These are phyloP conservation scores for Carposina sasakii DNA, from an alignment of 1,140 invertebrate genomes.

Conservation along the genomic window DNA sequence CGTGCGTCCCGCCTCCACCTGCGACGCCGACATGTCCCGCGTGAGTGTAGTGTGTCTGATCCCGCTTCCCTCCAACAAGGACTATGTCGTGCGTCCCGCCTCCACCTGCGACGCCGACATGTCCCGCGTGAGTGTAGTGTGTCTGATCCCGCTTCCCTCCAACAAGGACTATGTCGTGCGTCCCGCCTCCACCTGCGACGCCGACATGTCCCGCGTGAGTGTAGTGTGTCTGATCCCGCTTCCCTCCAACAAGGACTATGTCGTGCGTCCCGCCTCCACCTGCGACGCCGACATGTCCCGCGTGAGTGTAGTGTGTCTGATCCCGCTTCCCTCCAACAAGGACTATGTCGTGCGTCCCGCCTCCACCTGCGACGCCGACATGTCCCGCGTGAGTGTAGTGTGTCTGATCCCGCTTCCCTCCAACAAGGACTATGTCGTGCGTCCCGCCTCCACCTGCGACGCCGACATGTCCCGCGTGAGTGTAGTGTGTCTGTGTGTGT, in stretches of 20 bases:
- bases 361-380: slow-evolving; percentile 90
- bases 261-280: slow-evolving; percentile 93
- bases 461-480: slow-evolving; percentile 87
- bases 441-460: slow-evolving; percentile 94
- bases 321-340: slow-evolving; percentile 95
- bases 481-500: too few relatives aligned
- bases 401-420: slow-evolving; percentile 96
- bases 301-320: too few relatives aligned
- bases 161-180: slow-evolving; percentile 97
- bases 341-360: slow-evolving; percentile 97
- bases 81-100: slow-evolving; percentile 96
- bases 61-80: slow-evolving; percentile 95
- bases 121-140: slow-evolving; percentile 82
- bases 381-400: slow-evolving; percentile 85
- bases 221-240: too few relatives aligned
- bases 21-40: slow-evolving; percentile 87
- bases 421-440: slow-evolving; percentile 96
- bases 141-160: slow-evolving; percentile 95
- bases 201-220: slow-evolving; percentile 87
- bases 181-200: slow-evolving; percentile 92
- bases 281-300: slow-evolving; percentile 88
- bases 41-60: too few relatives aligned
- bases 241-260: slow-evolving; percentile 97
- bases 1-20: slow-evolving; percentile 92
- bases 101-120: slow-evolving; percentile 92